Evolutionary conservation across 1,140 invertebrate genomes (phyloP).

Genomic region (Pseudomyrmex concolor): DNA sequence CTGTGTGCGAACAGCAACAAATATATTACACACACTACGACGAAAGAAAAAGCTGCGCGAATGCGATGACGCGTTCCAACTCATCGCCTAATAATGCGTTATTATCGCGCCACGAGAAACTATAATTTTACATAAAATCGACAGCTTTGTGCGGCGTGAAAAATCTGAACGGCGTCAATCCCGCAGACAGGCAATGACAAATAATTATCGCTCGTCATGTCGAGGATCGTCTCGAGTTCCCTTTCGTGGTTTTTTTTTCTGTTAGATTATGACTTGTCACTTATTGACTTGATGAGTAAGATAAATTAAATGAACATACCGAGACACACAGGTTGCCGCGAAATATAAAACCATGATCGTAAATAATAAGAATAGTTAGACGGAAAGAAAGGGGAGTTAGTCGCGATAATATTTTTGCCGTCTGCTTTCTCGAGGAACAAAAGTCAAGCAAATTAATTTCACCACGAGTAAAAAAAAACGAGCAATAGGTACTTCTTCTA

Average conservation of each 20-base stretch:
- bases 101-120: conserved; percentile 58
- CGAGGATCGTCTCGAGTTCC: not conserved
- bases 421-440: not conserved
- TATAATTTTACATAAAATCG: conserved; percentile 64
- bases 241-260: not conserved
- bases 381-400: too few relatives aligned
- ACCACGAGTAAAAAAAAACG: too few relatives aligned
- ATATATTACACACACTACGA: not conserved
- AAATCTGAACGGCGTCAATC: conserved; percentile 58
- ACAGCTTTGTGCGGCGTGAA: conserved; percentile 54
- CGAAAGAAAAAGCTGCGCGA: conserved; percentile 1
- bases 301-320: conserved; percentile 5
- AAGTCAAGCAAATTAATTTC: too few relatives aligned
- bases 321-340: not conserved
- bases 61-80: not conserved
- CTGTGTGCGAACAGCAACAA: conserved; percentile 3
- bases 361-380: not conserved
- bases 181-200: conserved; percentile 42
- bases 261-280: not conserved
- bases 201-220: conserved; percentile 24
- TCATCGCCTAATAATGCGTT: conserved; percentile 61
- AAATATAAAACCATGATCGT: not conserved
- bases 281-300: not conserved
- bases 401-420: not conserved
- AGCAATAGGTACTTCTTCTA: too few relatives aligned